A percentile compares a stretch with the other conserved stretches of the same genome.
These are phyloP conservation scores for Epinephelus fuscoguttatus DNA, from an alignment of 2,113 vertebrate species.

Conservation along the genomic window DNA sequence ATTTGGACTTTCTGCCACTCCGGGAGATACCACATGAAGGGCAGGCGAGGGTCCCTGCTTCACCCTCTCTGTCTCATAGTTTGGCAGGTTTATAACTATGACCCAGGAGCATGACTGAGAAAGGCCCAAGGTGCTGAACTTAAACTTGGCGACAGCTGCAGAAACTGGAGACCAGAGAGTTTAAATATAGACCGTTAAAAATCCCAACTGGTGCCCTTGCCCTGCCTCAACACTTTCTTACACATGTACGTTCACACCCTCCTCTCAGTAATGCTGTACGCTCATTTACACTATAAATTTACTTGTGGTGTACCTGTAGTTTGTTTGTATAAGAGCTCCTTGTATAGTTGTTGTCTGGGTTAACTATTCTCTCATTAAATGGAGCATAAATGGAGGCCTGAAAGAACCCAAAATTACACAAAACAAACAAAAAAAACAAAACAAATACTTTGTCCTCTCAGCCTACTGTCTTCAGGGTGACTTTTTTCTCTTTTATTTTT, in stretches of 20 bases:
- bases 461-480: not conserved
- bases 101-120: constrained; percentile 72
- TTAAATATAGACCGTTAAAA: constrained; percentile 78
- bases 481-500: not conserved
- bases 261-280: constrained; percentile 55
- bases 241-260: constrained; percentile 73
- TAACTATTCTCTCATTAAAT: not conserved
- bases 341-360: not conserved
- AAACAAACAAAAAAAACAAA: not conserved
- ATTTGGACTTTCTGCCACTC: constrained; percentile 34
- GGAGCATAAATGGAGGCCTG: not conserved
- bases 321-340: constrained; percentile 18
- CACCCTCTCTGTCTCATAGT: constrained; percentile 35
- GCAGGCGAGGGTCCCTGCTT: constrained; percentile 20
- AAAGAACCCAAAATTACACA: not conserved
- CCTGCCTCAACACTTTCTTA: constrained; percentile 76
- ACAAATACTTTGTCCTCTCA: not conserved
- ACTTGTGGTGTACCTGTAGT: constrained; percentile 2
- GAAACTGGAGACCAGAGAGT: constrained; percentile 83
- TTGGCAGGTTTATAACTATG: constrained; percentile 75
- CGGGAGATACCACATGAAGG: constrained; percentile 12
- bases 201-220: constrained; percentile 73
- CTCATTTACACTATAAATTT: constrained; percentile 70
- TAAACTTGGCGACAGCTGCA: constrained; percentile 89
- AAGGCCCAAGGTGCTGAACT: constrained; percentile 84